Conservation (phyloP, 2,113 vertebrate genomes). For the Oreochromis niloticus region DNA sequence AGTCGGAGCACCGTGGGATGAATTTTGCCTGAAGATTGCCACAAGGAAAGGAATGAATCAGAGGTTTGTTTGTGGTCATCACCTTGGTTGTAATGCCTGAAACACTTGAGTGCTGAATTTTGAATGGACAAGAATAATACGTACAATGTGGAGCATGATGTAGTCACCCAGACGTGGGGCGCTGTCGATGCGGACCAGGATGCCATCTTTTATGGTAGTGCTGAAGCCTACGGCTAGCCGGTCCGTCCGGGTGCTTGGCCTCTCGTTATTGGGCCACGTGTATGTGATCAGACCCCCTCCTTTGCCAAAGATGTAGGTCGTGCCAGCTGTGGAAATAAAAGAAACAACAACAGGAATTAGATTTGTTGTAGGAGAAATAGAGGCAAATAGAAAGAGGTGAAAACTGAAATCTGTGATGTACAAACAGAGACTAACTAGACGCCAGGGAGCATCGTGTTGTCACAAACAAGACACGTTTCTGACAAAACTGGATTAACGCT, state of each 20-base stretch:
- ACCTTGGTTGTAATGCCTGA: not conserved
- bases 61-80: not conserved
- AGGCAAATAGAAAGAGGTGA: not conserved
- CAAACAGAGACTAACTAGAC: slow-evolving; percentile 18
- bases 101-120: not conserved
- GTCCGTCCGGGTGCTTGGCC: slow-evolving; percentile 93
- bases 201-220: slow-evolving; percentile 87
- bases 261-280: slow-evolving; percentile 95
- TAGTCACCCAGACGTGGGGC: slow-evolving; percentile 93
- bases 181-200: slow-evolving; percentile 94
- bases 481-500: slow-evolving; percentile 5
- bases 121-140: slow-evolving; percentile 42
- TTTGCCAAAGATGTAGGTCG: slow-evolving; percentile 95
- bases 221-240: slow-evolving; percentile 84
- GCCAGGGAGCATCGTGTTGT: not conserved
- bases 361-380: not conserved
- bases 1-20: not conserved
- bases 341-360: not conserved
- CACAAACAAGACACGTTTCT: not conserved
- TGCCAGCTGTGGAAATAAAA: slow-evolving; percentile 79
- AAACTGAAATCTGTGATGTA: not conserved
- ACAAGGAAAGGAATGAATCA: not conserved
- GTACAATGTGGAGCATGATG: slow-evolving; percentile 97
- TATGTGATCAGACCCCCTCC: slow-evolving; percentile 93
- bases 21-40: not conserved